A percentile compares a stretch with the other conserved stretches of the same genome.
phyloP scores from a whole-genome alignment of 2,888 invertebrate species.

The Conistra vaccinii region DNA sequence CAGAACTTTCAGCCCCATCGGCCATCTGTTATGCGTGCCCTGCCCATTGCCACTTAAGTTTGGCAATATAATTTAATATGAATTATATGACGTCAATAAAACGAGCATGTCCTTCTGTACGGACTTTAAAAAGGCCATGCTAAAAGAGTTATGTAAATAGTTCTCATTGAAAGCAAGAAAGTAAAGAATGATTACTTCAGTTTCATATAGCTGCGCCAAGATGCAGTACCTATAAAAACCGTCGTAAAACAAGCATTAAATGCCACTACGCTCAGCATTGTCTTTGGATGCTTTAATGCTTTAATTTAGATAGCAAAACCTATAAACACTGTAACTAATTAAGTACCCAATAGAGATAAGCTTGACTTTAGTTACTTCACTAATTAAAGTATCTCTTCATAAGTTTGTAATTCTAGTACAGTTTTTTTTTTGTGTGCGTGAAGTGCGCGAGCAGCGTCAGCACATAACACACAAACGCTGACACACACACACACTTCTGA shows the following conservation, averaged over 20 bases:
- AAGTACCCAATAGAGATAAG: not conserved
- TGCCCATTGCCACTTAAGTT: too few species aligned
- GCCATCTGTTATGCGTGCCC: too few species aligned
- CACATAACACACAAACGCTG: too few species aligned
- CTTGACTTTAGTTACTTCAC: not conserved
- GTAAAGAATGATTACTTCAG: not conserved
- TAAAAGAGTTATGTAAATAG: not conserved
- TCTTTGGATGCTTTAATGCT: not conserved
- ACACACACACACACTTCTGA: too few species aligned
- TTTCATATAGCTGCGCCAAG: not conserved
- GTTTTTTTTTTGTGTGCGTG: too few species aligned
- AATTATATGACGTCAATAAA: too few species aligned
- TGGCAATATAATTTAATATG: too few species aligned
- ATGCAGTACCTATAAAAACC: conserved; percentile 24
- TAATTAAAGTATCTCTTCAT: not conserved
- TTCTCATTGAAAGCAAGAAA: not conserved
- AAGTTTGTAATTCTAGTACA: too few species aligned
- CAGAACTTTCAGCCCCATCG: too few species aligned
- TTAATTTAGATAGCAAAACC: conserved; percentile 9
- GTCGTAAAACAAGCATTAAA: conserved; percentile 12
- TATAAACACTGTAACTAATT: not conserved
- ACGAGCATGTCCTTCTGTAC: too few species aligned
- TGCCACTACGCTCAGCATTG: not conserved
- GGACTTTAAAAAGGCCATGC: not conserved
- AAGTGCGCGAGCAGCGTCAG: too few species aligned